Conservation (phyloP, 2,113 vertebrate genomes). For the Capreolus pygargus region DNA sequence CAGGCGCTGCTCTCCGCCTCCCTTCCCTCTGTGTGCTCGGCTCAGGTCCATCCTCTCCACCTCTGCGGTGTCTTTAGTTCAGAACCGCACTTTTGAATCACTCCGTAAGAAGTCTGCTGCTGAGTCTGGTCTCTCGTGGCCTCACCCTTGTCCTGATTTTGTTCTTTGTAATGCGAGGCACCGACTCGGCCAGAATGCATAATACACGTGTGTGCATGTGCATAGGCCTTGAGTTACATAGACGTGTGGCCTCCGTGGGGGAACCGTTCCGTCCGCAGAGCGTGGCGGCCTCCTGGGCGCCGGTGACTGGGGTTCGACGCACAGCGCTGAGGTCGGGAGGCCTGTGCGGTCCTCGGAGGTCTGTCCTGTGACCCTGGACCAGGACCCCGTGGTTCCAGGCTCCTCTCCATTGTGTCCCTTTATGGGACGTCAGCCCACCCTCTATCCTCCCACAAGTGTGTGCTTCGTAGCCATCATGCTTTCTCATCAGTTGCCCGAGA, state of each 20-base stretch:
- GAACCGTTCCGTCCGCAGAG: accelerated
- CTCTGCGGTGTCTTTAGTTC: background rate
- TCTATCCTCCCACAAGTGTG: accelerated
- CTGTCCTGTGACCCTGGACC: accelerated
- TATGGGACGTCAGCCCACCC: accelerated
- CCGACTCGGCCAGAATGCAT: accelerated
- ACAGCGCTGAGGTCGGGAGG: accelerated
- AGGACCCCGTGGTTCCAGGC: accelerated
- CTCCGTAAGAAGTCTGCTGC: accelerated
- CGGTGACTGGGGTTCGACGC: accelerated
- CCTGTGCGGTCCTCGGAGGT: accelerated
- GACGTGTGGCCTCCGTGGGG: accelerated
- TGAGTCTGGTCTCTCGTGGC: accelerated
- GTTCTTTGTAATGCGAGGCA: accelerated
- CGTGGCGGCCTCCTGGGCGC: accelerated
- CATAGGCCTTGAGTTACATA: accelerated
- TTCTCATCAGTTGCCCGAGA: accelerated
- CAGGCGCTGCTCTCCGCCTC: accelerated
- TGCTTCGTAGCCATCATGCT: accelerated
- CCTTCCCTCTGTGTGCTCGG: background rate
- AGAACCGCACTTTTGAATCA: background rate
- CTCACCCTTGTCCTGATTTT: accelerated
- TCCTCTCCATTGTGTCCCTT: accelerated
- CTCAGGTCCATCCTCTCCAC: background rate
- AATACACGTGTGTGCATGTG: accelerated